Evolutionary conservation across 37 sponge, comb jelly and placozoan genomes (phyloP).

Genomic region (Theonella swinhoei): DNA sequence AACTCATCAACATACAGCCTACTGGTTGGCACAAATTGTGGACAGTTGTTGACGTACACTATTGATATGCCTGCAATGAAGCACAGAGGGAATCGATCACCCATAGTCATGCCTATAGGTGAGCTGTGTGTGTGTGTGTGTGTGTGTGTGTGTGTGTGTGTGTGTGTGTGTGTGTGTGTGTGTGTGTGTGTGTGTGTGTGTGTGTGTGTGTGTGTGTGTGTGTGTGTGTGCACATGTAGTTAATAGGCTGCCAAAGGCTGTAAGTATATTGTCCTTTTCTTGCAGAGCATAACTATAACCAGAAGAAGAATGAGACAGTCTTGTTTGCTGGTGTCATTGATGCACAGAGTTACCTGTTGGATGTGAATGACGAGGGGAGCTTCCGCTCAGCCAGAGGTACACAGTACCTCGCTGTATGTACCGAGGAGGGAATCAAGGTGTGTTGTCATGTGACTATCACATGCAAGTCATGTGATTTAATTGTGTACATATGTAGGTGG

Average conservation of each 20-base stretch:
- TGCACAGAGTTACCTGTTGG: conserved; percentile 62
- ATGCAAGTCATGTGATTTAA: neutral
- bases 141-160: conserved; percentile 3
- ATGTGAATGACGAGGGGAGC: conserved; percentile 56
- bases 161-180: neutral
- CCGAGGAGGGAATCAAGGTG: conserved; percentile 73
- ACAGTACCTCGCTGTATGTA: conserved; percentile 67
- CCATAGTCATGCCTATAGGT: conserved; percentile 63
- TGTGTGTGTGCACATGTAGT: too few relatives aligned
- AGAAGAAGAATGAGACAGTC: conserved; percentile 58
- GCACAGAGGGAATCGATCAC: conserved; percentile 51
- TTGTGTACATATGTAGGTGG: neutral
- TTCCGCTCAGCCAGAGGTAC: conserved; percentile 43
- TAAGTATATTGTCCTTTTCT: too few relatives aligned
- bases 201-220: neutral
- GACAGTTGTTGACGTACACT: conserved; percentile 56
- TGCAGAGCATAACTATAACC: conserved; percentile 64
- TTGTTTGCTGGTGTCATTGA: conserved; percentile 73
- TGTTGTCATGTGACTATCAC: neutral
- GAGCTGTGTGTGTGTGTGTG: neutral
- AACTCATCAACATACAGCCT: conserved; percentile 20
- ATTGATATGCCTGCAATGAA: conserved; percentile 68
- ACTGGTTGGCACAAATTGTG: conserved; percentile 73
- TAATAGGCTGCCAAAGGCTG: too few relatives aligned
- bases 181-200: neutral